Evolutionary conservation across 2,888 invertebrate species (phyloP), one percentile per base, ranked within the genome.

Genomic region (Chaitophorus viminalis): DNA sequence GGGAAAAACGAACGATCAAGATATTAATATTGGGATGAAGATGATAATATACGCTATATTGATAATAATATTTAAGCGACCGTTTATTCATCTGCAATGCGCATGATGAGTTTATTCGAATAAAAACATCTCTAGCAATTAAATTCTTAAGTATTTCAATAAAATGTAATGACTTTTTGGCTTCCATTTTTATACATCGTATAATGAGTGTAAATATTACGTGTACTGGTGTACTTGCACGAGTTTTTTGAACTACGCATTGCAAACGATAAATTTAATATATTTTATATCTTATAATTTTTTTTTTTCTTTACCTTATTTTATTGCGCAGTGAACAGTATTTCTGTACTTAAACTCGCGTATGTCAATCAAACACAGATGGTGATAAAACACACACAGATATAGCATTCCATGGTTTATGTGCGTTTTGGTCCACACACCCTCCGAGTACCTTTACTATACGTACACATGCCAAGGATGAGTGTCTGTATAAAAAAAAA

Each of bases 401-500:
- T 17, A 54, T n/a, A 52, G 31, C 36, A 72, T 33, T 8, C 29
- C 6, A 54, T 6, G 46, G 33, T 52, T 33, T 72, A 54, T 33
- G 3, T 54, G 82, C 31, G 31, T 70, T 70, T 70, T 25, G 31
- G 39, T 31, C 29, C 21, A 68, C 68, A 14, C 39, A 29, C 60
- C n/a, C n/a, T 14, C 60, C 6, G 1, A 60, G 6, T n/a, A n/a
- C n/a, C n/a, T 1, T 3, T 8, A 14, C 17, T 36, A 33, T n/a
- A 25, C 25, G 54, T 29, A 6, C 14, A 46, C 3, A 14, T 46
- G 2, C n/a, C 4, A 39, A 14, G 46, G 11, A 46, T 14, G 46
- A 21, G 65, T 79, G 29, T 39, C n/a, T 36, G n/a, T 65, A n/a
- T 65, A 60, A 79, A n/a, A 60, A 79, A 65, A 79, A 79, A n/a